Evolutionary conservation across 2,888 invertebrate species (phyloP).

Genomic region (Branchipolynoe longqiensis): DNA sequence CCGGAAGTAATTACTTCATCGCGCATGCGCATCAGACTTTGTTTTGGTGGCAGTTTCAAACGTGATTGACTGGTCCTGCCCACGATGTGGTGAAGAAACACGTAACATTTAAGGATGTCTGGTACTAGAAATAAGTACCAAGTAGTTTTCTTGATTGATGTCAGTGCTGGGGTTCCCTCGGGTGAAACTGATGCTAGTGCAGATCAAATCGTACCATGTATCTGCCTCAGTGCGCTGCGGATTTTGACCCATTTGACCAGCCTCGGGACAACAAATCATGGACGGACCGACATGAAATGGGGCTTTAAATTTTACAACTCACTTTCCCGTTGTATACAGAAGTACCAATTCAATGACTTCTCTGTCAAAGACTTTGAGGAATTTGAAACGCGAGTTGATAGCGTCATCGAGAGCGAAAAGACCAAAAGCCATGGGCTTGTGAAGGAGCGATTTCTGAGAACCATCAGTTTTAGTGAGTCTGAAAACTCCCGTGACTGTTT

Average conservation of each 20-base stretch:
- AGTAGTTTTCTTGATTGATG: conserved; percentile 34
- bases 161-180: background rate
- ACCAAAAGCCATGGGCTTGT: conserved; percentile 21
- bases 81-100: background rate
- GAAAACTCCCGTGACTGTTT: background rate
- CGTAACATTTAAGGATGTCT: background rate
- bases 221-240: conserved; percentile 35
- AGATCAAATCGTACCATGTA: conserved; percentile 9
- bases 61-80: background rate
- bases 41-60: conserved; percentile 43
- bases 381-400: conserved; percentile 43
- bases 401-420: conserved; percentile 30
- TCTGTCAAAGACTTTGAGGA: conserved; percentile 26
- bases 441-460: background rate
- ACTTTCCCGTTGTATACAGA: conserved; percentile 3
- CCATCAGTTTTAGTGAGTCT: background rate
- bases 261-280: too few relatives aligned
- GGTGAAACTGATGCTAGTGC: conserved; percentile 29
- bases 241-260: conserved; percentile 40
- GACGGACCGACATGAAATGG: conserved; percentile 12
- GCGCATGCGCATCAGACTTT: conserved; percentile 29
- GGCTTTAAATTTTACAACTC: conserved; percentile 55
- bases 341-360: conserved; percentile 30
- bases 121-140: conserved; percentile 33
- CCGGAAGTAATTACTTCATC: too few relatives aligned